These are phyloP conservation scores for Penaeus japonicus DNA, from an alignment of 1,140 invertebrate genomes.

Conservation along the genomic window DNA sequence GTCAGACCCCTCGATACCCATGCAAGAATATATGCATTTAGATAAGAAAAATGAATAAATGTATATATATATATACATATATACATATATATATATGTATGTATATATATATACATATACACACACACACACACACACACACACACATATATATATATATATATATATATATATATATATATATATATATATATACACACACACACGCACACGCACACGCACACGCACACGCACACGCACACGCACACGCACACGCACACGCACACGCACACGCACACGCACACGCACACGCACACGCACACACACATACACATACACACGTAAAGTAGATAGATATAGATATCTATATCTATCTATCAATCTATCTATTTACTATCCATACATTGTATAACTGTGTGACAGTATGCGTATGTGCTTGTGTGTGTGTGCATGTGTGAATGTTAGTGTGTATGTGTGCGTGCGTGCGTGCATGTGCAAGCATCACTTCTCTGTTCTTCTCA, in stretches of 20 bases:
- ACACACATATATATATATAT: background rate
- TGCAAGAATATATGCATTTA: background rate
- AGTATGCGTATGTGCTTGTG: too few relatives aligned
- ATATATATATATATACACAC: background rate
- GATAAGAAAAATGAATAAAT: background rate
- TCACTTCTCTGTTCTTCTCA: too few relatives aligned
- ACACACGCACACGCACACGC: background rate
- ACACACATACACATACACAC: background rate
- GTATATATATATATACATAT: background rate
- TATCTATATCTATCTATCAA: background rate
- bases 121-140: background rate
- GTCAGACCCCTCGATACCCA: background rate
- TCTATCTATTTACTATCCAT: background rate
- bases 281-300: background rate
- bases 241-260: background rate
- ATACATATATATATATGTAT: background rate
- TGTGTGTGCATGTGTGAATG: too few relatives aligned
- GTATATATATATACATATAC: background rate
- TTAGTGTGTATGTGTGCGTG: too few relatives aligned
- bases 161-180: background rate
- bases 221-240: background rate
- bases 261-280: background rate
- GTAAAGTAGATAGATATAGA: background rate
- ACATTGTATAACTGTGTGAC: too few relatives aligned
- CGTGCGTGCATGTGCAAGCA: too few relatives aligned